These are phyloP conservation scores for Petrocephalus schoutedeni DNA, from an alignment of 2,797 vertebrate species.

Conservation along the genomic window DNA sequence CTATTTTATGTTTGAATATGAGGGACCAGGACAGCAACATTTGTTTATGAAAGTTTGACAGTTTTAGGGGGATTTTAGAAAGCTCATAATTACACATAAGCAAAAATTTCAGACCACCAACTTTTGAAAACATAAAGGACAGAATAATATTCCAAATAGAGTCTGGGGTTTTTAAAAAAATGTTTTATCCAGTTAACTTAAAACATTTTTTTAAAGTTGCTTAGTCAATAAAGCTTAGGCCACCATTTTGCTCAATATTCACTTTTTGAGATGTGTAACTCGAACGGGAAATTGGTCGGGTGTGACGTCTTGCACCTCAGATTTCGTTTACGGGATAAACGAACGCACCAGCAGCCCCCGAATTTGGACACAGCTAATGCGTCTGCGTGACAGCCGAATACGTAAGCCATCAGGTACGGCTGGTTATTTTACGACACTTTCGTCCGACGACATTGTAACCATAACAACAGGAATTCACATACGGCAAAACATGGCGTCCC, in stretches of 20 bases:
- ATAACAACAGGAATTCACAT: constrained; percentile 10
- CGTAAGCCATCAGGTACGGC: neutral
- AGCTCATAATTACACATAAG: neutral
- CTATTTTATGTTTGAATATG: neutral
- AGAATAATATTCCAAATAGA: neutral
- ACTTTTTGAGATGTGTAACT: too few relatives aligned
- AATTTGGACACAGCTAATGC: too few relatives aligned
- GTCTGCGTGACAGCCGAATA: neutral
- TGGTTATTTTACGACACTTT: constrained; percentile 23
- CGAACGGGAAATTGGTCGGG: too few relatives aligned
- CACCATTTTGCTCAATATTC: too few relatives aligned
- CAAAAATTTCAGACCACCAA: neutral
- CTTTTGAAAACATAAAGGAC: neutral
- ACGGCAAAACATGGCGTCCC: constrained; percentile 38
- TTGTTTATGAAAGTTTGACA: neutral
- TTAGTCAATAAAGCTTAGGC: neutral
- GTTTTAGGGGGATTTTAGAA: neutral
- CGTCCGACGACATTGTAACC: neutral
- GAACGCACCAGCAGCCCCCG: too few relatives aligned
- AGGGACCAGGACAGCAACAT: neutral
- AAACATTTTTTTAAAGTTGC: neutral
- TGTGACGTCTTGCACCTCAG: too few relatives aligned
- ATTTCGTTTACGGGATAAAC: too few relatives aligned
- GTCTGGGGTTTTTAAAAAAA: neutral
- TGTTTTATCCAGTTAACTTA: neutral